These are phyloP conservation scores for Botrylloides violaceus DNA, from an alignment of 23 tunicate species.

Conservation along the genomic window DNA sequence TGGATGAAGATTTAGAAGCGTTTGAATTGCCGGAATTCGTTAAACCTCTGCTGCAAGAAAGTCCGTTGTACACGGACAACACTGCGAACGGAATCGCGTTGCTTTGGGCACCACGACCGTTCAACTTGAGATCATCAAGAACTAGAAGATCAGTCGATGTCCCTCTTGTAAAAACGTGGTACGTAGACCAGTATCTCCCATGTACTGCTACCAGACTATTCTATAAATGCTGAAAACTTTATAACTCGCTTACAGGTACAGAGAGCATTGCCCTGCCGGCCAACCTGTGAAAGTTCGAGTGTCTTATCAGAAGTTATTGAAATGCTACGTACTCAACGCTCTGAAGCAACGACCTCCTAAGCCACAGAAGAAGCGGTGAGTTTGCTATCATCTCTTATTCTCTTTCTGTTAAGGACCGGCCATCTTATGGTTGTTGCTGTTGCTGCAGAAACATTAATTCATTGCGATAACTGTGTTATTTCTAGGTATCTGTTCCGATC, in stretches of 20 bases:
- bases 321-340: conserved; percentile 94
- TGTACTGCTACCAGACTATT: no score
- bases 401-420: no score
- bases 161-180: conserved; percentile 95
- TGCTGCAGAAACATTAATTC: not conserved
- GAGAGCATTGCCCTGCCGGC: conserved; percentile 98
- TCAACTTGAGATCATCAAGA: conserved; percentile 70
- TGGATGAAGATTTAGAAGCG: conserved; percentile 71
- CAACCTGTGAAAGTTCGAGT: conserved; percentile 99
- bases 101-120: conserved; percentile 97
- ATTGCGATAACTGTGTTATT: not conserved
- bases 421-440: no score
- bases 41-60: conserved; percentile 86
- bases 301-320: conserved; percentile 92
- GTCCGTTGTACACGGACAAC: conserved; percentile 90
- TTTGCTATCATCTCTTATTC: not conserved
- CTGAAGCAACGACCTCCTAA: conserved; percentile 93
- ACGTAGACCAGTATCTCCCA: no score
- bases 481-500: conserved; percentile 92
- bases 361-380: conserved; percentile 93
- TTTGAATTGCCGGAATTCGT: conserved; percentile 84
- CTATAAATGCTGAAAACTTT: no score
- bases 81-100: conserved; percentile 97
- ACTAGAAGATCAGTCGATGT: conserved; percentile 95
- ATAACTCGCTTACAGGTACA: conserved; percentile 57